A percentile compares a stretch with the other conserved stretches of the same genome.
Evolutionary conservation across 2,888 invertebrate genomes (phyloP).

Genomic region (Opisthograptis luteolata): DNA sequence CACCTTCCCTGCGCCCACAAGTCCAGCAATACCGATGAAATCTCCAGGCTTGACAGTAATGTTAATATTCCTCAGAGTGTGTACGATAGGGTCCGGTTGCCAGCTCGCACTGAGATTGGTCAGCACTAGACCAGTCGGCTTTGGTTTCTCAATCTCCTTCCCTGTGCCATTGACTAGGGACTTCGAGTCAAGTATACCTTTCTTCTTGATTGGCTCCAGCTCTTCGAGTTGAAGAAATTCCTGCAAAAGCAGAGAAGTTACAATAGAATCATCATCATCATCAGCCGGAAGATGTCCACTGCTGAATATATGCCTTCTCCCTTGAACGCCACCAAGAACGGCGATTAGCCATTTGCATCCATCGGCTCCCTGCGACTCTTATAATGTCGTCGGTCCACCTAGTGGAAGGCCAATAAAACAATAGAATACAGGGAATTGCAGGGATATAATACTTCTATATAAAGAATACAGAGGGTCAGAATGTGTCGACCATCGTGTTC

Average conservation of each 20-base stretch:
- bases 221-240: slow-evolving; percentile 76
- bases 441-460: too few relatives aligned
- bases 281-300: too few relatives aligned
- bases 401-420: too few relatives aligned
- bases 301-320: too few relatives aligned
- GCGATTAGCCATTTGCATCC: too few relatives aligned
- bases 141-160: slow-evolving; percentile 50
- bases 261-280: too few relatives aligned
- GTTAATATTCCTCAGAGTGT: slow-evolving; percentile 81
- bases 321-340: too few relatives aligned
- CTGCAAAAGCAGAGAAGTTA: slow-evolving; percentile 44
- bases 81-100: slow-evolving; percentile 74
- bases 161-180: slow-evolving; percentile 56
- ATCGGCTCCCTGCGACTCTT: too few relatives aligned
- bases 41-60: slow-evolving; percentile 82
- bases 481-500: too few relatives aligned
- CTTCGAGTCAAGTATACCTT: slow-evolving; percentile 47
- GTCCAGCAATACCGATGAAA: slow-evolving; percentile 88
- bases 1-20: slow-evolving; percentile 91
- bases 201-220: slow-evolving; percentile 52
- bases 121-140: slow-evolving; percentile 60
- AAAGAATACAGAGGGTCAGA: too few relatives aligned
- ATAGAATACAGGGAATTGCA: too few relatives aligned
- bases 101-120: slow-evolving; percentile 73
- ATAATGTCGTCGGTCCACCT: too few relatives aligned